phyloP scores from a whole-genome alignment of 2,797 vertebrate species.

The Falco concolor region DNA sequence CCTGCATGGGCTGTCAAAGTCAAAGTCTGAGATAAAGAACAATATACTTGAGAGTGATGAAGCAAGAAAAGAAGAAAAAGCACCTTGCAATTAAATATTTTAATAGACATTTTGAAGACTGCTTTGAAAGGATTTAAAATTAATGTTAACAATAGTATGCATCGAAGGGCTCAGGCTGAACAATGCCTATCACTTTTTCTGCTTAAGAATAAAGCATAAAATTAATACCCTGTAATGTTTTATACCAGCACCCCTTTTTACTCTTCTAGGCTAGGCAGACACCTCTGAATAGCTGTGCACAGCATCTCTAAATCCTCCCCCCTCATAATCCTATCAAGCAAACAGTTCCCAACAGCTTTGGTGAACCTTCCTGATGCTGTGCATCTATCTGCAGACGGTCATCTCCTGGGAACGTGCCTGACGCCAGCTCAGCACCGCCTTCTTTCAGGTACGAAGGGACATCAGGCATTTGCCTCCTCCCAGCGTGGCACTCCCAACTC shows the following conservation, averaged over 20 bases:
- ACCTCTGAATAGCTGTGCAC: not conserved
- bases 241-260: not conserved
- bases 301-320: not conserved
- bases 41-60: not conserved
- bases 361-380: fast-evolving
- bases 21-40: not conserved
- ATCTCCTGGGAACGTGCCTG: fast-evolving
- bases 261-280: not conserved
- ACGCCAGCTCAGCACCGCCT: not conserved
- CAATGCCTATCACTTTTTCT: not conserved
- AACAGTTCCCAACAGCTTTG: fast-evolving
- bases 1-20: not conserved
- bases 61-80: not conserved
- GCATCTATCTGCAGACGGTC: fast-evolving
- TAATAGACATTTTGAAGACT: constrained; percentile 4
- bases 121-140: constrained; percentile 25
- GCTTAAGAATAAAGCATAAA: not conserved
- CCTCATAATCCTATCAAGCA: fast-evolving
- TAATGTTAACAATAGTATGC: not conserved
- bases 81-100: constrained; percentile 51
- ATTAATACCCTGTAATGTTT: not conserved
- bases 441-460: not conserved
- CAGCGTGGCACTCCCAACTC: not conserved
- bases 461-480: not conserved
- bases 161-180: not conserved